These are phyloP conservation scores for Hippopotamus amphibius DNA, from an alignment of 2,113 vertebrate species.

Conservation along the genomic window DNA sequence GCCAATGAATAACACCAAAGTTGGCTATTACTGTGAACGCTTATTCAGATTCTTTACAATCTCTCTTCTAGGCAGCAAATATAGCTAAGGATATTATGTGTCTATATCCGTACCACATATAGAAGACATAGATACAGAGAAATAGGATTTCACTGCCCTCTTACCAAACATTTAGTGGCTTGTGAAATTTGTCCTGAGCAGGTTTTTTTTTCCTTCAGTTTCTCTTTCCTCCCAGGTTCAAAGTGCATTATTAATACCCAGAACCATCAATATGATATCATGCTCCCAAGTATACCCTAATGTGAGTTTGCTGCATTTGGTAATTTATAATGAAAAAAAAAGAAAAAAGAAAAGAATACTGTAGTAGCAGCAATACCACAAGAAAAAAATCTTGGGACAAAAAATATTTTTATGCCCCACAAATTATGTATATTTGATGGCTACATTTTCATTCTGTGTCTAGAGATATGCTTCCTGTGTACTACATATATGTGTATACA, in stretches of 20 bases:
- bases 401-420: background rate
- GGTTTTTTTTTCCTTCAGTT: background rate
- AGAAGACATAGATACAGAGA: background rate
- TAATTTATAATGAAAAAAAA: background rate
- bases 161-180: background rate
- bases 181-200: background rate
- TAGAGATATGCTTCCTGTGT: background rate
- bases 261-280: background rate
- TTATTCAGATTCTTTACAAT: background rate
- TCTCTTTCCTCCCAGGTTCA: background rate
- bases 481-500: background rate
- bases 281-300: background rate
- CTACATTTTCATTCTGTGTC: background rate
- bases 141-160: background rate
- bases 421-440: background rate
- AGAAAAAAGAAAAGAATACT: too few relatives aligned
- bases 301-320: background rate
- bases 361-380: background rate
- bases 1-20: background rate
- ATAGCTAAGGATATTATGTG: background rate
- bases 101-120: background rate
- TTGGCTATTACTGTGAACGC: background rate
- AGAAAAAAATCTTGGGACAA: background rate
- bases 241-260: background rate
- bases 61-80: background rate